Conservation (phyloP, 2,113 vertebrate species). For the Periophthalmodon schlosseri region DNA sequence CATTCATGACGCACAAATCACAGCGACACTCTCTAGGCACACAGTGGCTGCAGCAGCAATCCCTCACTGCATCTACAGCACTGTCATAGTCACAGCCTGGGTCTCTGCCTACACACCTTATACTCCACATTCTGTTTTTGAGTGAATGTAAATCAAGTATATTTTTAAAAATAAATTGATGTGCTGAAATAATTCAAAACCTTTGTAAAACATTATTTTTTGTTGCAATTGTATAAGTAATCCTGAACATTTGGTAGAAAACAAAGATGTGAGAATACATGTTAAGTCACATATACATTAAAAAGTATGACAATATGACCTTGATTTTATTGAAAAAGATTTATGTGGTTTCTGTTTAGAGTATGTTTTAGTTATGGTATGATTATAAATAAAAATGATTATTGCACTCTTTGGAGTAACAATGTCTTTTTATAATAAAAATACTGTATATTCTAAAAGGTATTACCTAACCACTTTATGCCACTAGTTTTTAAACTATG, state of each 20-base stretch:
- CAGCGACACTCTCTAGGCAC: not conserved
- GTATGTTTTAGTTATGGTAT: too few species aligned
- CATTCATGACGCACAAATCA: slow-evolving; percentile 23
- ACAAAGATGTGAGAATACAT: not conserved
- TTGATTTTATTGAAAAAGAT: too few species aligned
- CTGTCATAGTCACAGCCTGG: not conserved
- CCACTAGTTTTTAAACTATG: too few species aligned
- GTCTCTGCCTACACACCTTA: not conserved
- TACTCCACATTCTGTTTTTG: not conserved
- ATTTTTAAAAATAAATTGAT: not conserved
- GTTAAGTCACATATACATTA: not conserved
- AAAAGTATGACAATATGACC: too few species aligned
- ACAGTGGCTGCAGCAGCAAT: not conserved
- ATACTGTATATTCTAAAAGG: not conserved
- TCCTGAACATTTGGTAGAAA: not conserved
- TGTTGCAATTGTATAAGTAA: not conserved
- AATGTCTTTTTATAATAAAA: not conserved
- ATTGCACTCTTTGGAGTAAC: too few species aligned
- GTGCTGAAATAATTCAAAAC: not conserved
- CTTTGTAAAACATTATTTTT: not conserved
- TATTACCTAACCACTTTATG: too few species aligned
- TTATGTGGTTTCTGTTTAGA: too few species aligned
- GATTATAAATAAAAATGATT: too few species aligned
- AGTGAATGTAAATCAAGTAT: not conserved
- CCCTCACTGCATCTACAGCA: not conserved